These are phyloP conservation scores for Idaea dimidiata DNA, from an alignment of 2,888 invertebrate species.

Conservation along the genomic window DNA sequence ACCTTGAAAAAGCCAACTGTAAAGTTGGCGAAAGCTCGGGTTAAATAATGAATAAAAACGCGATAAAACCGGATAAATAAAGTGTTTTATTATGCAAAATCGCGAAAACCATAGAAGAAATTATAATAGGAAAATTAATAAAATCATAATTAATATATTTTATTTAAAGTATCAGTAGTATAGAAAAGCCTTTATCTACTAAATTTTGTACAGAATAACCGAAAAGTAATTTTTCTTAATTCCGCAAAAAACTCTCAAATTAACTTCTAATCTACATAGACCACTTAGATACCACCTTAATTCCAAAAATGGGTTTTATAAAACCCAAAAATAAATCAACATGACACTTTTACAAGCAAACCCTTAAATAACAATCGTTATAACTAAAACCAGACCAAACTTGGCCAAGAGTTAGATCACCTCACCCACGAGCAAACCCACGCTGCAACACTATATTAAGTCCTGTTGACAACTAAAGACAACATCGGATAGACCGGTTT, in stretches of 20 bases:
- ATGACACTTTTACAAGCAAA: constrained; percentile 5
- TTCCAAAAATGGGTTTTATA: not conserved
- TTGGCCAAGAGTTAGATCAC: constrained; percentile 27
- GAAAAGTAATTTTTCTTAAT: too few relatives aligned
- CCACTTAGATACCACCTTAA: not conserved
- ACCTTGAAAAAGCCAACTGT: too few relatives aligned
- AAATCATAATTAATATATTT: not conserved
- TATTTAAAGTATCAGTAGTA: not conserved
- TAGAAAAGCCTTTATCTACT: not conserved
- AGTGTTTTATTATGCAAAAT: too few relatives aligned
- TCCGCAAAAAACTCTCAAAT: too few relatives aligned
- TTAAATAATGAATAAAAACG: too few relatives aligned
- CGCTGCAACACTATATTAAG: constrained; percentile 16
- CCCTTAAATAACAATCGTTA: constrained; percentile 11
- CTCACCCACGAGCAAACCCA: constrained; percentile 27
- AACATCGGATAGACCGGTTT: not conserved
- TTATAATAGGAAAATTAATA: too few relatives aligned
- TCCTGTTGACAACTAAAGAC: constrained; percentile 13
- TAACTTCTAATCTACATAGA: not conserved
- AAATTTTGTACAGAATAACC: too few relatives aligned
- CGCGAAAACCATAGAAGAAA: too few relatives aligned
- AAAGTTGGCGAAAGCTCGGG: too few relatives aligned
- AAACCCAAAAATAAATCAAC: not conserved
- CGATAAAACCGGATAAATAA: too few relatives aligned
- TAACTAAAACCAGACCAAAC: constrained; percentile 25